Base-by-base conservation (phyloP, 2,888 invertebrate species). In the Macrophya alboannulata region DNA sequence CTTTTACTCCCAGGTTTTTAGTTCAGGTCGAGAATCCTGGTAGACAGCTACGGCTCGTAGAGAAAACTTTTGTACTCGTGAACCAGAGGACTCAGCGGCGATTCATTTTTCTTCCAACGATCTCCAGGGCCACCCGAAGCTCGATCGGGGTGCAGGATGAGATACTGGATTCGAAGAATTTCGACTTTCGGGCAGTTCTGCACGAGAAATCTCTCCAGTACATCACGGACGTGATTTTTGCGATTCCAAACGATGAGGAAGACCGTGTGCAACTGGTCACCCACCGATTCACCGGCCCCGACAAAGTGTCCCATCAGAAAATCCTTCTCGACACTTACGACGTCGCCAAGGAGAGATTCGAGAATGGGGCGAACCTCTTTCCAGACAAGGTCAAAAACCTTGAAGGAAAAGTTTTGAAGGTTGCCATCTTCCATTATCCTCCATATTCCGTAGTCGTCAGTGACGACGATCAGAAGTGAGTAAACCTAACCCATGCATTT, bases 311-410 rank as follows among this genome's bases (percentile, higher is more conserved):
- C 0, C 6, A 51, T 1, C 62, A 81, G 43, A 43, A 81, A 62
- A 81, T 81, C 12, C 81, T 62, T 37, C 62, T 81, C 12, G 81
- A 81, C n/a, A 43, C 43, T 6, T 81, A 81, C 62, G 62, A 81
- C 40, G 62, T 81, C 3, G 25, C 21, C 21, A 43, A 43, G 0
- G 31, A 62, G 15, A 81, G n/a, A 1, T 62, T 81, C 62, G 8
- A 40, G 10, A 21, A 43, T 5, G 62, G 43, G 21, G 59, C 62
- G 1, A 62, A 81, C 25, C 62, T 81, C 9, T 81, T 81, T 40
- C 81, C 81, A 4, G 81, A 81, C 62, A 81, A 81, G 25, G 81
- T 81, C 5, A 81, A 59, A 62, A 6, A 81, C 62, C 81, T 81
- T 4, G 81, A 43, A 43, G 59, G 81, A 40, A 81, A 43, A 25